Evolutionary conservation across 2,113 vertebrate species (phyloP), one percentile per base, ranked within the genome.

Genomic region (Trachemys scripta): DNA sequence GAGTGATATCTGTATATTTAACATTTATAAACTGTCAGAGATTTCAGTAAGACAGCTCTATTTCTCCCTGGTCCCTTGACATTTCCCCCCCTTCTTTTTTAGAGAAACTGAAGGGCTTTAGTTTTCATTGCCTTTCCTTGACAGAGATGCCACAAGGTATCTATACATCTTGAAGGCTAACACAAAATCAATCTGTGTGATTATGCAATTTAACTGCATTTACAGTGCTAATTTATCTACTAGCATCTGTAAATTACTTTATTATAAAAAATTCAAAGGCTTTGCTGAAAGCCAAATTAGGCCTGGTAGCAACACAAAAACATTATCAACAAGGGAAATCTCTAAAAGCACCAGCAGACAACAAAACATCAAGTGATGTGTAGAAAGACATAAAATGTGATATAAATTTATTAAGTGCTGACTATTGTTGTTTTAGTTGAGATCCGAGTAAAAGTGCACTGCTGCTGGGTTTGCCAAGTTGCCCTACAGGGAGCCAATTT

Each of bases 211-310:
- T 98, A 98, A 96, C 97, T 98, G 95, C 96, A 97, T 98, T 97
- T 98, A 97, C 97, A 86, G 97, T 96, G 82, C 90, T 98, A 98
- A 98, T 98, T 98, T 98, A 98, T 98, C 97, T 97, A 97, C 94
- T 93, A 94, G 92, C 96, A 97, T 98, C 95, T 97, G 95, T 98
- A 98, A 98, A 98, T 98, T 97, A 96, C 97, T 98, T 98, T 98
- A 98, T 98, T 97, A 98, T 98, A 96, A 98, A 98, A 98, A 98
- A 98, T 98, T 98, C 97, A 98, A 98, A 97, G 96, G 82, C 91
- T 97, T 96, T 95, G 80, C 95, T 97, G 94, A 98, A 98, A 98
- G 94, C 94, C 88, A 98, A 98, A 98, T 98, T 98, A 97, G 84
- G 82, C 80, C 93, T 96, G 81, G 93, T 97, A 96, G 88, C 94